These are phyloP conservation scores for Drosophila nikananu DNA, from an alignment of 1,140 invertebrate species.

Conservation along the genomic window DNA sequence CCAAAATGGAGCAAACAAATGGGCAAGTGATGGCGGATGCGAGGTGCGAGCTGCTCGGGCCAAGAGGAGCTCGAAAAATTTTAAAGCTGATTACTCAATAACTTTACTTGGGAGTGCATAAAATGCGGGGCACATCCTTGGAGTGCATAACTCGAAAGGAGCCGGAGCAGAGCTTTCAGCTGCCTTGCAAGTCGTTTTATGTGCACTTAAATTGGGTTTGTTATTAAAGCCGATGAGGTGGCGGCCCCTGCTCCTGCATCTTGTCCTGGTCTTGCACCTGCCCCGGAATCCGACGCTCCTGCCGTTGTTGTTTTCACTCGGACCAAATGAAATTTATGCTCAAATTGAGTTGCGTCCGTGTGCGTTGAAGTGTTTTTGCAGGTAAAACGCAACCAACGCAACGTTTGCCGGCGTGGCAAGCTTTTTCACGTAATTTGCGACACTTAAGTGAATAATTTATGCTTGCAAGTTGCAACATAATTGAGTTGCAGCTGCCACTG, in stretches of 20 bases:
- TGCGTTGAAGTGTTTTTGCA: conserved; percentile 61
- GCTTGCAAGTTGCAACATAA: conserved; percentile 59
- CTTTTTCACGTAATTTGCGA: conserved; percentile 62
- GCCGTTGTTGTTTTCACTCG: conserved; percentile 57
- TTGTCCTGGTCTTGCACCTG: conserved; percentile 13
- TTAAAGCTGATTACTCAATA: conserved; percentile 83
- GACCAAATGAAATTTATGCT: conserved; percentile 73
- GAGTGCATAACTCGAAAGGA: conserved; percentile 66
- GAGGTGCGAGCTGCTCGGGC: background rate
- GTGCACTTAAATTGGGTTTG: conserved; percentile 81
- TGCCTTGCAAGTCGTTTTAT: conserved; percentile 69
- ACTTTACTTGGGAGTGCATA: conserved; percentile 77
- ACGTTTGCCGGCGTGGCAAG: conserved; percentile 13
- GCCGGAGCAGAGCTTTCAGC: conserved; percentile 39
- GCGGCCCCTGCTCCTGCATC: conserved; percentile 2
- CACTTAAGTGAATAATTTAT: conserved; percentile 77
- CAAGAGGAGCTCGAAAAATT: conserved; percentile 53
- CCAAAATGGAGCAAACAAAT: conserved; percentile 66
- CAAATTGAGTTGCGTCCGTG: conserved; percentile 76
- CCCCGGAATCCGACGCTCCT: conserved; percentile 26
- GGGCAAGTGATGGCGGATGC: conserved; percentile 19
- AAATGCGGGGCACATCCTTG: conserved; percentile 72
- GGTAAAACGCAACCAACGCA: conserved; percentile 31
- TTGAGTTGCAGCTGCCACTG: conserved; percentile 57
- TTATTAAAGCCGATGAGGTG: conserved; percentile 66